Evolutionary conservation across 2,888 invertebrate genomes (phyloP), one percentile per base, ranked within the genome.

Genomic region (Drosophila macrospina): DNA sequence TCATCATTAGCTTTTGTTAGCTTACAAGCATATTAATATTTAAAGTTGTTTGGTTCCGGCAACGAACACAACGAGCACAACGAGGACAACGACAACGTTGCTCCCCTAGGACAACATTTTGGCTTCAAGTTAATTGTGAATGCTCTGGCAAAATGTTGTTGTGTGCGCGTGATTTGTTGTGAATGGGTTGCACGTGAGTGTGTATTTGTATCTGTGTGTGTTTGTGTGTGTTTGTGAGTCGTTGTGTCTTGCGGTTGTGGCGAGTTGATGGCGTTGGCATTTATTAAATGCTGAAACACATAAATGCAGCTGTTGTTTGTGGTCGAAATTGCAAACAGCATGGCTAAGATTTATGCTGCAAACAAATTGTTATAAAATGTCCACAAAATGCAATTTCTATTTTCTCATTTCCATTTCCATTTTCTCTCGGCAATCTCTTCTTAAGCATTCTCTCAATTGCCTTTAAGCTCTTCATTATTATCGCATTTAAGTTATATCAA

Each of bases 121-220:
- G 88, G 84, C 88, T 83, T 63, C 61, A 74, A 86, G 88, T 86
- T 83, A 83, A 83, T 83, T 83, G 83, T 83, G 80, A 83, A 80
- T 79, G 65, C 69, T 55, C 47, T 66, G 52, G 24, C 37, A 42
- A 32, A 64, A 50, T 55, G 48, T 63, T 42, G 62, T 44, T 69
- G 64, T 67, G 67, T 68, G 65, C 57, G 69, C 80, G 83, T 85
- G 82, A 82, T 85, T 88, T 82, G 88, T 74, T 82, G 80, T 78
- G 86, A 74, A 87, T 78, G 71, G 67, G 54, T 60, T 75, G 68
- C 64, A 65, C 68, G 60, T 76, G 71, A 71, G 48, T 54, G 45
- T 16, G 32, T 42, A 13, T 50, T 7, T 45, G 26, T 37, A 16
- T 50, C 47, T 55, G 37, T 37, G 30, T 45, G 36, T 57, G 13